These are phyloP conservation scores for Hyperoplus lanceolatus DNA, from an alignment of 2,797 vertebrate genomes.

Conservation along the genomic window DNA sequence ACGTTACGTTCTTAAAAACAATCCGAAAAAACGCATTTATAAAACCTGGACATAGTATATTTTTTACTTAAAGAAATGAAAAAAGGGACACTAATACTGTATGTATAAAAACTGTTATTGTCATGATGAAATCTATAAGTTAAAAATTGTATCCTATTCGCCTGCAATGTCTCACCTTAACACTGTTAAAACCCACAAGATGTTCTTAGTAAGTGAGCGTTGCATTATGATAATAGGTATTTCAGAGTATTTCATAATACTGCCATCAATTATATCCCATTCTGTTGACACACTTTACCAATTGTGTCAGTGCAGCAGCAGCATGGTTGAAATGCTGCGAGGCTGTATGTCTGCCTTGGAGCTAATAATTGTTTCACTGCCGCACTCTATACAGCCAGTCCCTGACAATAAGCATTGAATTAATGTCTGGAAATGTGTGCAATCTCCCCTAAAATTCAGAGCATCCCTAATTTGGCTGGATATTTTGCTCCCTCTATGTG, in stretches of 20 bases:
- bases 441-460: not conserved
- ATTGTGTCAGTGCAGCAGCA: not conserved
- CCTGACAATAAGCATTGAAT: constrained; percentile 5
- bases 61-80: too few species aligned
- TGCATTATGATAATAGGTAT: not conserved
- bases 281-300: not conserved
- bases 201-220: not conserved
- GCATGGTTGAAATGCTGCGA: not conserved
- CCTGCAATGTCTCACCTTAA: too few species aligned
- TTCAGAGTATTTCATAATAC: not conserved
- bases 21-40: too few species aligned
- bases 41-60: too few species aligned
- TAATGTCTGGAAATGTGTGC: constrained; percentile 1
- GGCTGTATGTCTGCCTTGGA: not conserved
- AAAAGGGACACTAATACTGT: too few species aligned
- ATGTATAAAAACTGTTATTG: too few species aligned
- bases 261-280: not conserved
- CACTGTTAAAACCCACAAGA: not conserved
- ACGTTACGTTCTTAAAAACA: too few species aligned
- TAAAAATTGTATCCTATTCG: too few species aligned
- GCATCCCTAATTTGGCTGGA: constrained; percentile 21
- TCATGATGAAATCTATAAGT: too few species aligned
- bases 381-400: not conserved
- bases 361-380: constrained; percentile 11
- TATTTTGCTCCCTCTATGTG: constrained; percentile 14